Evolutionary conservation across 2,888 invertebrate species (phyloP).

Genomic region (Eucriotettix oculatus): DNA sequence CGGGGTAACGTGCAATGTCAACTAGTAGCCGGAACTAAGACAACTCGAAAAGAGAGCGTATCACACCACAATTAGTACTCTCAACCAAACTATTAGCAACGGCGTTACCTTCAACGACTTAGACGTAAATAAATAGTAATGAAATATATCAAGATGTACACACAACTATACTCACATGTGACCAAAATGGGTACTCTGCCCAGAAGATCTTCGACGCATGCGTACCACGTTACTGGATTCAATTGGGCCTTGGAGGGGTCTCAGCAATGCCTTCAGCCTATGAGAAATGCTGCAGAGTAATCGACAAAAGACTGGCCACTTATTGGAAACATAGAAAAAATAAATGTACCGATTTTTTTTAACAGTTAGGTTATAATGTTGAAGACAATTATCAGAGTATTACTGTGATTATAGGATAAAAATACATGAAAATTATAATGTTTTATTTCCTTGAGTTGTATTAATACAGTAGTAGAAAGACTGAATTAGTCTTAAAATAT

Average conservation of each 20-base stretch:
- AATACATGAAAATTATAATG: too few relatives aligned
- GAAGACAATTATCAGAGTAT: too few relatives aligned
- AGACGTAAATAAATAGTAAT: neutral
- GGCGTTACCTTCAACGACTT: neutral
- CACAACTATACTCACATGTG: conserved; percentile 67
- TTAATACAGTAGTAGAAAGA: too few relatives aligned
- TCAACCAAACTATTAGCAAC: neutral
- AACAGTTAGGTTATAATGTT: too few relatives aligned
- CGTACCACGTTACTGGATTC: conserved; percentile 34
- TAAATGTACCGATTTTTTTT: too few relatives aligned
- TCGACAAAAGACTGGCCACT: neutral
- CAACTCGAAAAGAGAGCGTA: neutral
- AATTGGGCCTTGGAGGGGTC: conserved; percentile 11
- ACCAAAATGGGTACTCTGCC: conserved; percentile 76
- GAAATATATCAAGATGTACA: neutral
- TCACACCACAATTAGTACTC: neutral
- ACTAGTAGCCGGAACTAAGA: conserved; percentile 10
- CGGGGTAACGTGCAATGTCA: conserved; percentile 24
- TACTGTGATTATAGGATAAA: too few relatives aligned
- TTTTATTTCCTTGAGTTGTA: too few relatives aligned
- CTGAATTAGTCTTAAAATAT: too few relatives aligned
- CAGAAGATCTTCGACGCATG: conserved; percentile 59
- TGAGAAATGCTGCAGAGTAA: neutral
- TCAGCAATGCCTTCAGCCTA: conserved; percentile 2
- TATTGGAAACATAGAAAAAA: too few relatives aligned